Conservation (phyloP, 1,140 invertebrate species). For the Nomia melanderi region DNA sequence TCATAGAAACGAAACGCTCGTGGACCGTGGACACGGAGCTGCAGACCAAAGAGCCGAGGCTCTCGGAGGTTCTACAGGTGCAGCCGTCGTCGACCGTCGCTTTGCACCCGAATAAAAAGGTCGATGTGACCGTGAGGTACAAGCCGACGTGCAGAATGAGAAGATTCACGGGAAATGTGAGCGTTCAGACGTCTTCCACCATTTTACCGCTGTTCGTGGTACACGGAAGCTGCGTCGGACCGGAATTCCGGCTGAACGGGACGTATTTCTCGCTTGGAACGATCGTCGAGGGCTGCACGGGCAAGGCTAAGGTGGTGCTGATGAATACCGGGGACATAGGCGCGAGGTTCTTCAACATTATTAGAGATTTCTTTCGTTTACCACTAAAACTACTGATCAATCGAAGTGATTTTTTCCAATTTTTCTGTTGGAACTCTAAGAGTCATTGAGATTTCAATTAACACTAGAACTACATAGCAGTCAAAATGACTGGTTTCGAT, state of each 20-base stretch:
- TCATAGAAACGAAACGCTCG: slow-evolving; percentile 45
- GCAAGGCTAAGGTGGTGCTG: slow-evolving; percentile 66
- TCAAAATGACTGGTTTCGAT: too few species aligned
- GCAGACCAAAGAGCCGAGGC: slow-evolving; percentile 17
- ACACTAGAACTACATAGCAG: too few species aligned
- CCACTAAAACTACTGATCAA: too few species aligned
- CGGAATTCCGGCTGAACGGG: slow-evolving; percentile 72
- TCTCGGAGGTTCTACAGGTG: slow-evolving; percentile 58
- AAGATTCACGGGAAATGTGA: slow-evolving; percentile 67
- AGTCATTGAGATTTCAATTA: too few species aligned
- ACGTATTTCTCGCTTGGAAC: slow-evolving; percentile 70
- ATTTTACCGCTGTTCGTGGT: slow-evolving; percentile 69
- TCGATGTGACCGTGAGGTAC: slow-evolving; percentile 70
- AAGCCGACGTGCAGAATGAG: slow-evolving; percentile 63
- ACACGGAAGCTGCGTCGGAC: slow-evolving; percentile 69
- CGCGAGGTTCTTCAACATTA: slow-evolving; percentile 62
- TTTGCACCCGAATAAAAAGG: slow-evolving; percentile 64
- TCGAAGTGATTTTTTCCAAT: too few species aligned
- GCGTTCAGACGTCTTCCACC: slow-evolving; percentile 42
- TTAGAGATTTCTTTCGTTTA: too few species aligned
- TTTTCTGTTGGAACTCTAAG: too few species aligned
- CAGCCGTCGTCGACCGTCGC: slow-evolving; percentile 56
- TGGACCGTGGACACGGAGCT: slow-evolving; percentile 3
- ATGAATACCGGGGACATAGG: slow-evolving; percentile 77
- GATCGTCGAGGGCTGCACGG: slow-evolving; percentile 66